Base-by-base conservation (phyloP, 2,797 vertebrate species). In the Lepilemur septentrionalis region DNA sequence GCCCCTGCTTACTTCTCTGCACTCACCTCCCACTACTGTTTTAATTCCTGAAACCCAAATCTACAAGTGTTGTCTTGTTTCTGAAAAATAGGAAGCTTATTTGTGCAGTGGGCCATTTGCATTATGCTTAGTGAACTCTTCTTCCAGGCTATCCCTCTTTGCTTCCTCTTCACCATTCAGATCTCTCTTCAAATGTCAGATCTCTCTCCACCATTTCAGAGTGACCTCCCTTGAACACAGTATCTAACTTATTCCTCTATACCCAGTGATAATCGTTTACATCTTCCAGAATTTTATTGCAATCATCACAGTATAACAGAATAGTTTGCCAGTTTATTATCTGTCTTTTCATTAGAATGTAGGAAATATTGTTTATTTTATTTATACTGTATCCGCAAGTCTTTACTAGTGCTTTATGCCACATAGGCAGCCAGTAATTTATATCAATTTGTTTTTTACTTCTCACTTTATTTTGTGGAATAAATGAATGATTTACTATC, bases 261-360 rank as follows among this genome's bases (percentile, higher is more conserved):
- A 32, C 30, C 30, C 2, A 72, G 14, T 79, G 35, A 91, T 59
- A 41, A 25, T 67, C 7, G 43, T 75, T 89, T 7, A 48, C 15
- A 88, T 13, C 75, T 85, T 85, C 43, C 28, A 52, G 13, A 22
- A 55, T 48, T 50, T 93, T 86, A 81, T 61, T 57, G 18, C 18
- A 73, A 48, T 95, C 52, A 32, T 2, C 9, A 78, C 38, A 63
- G 14, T 63, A 52, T 93, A 69, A 82, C 13, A 30, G 13, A 93
- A n/a, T 20, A 30, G 4, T 87, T 83, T 94, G 46, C 12, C 78
- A 18, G 2, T 61, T 61, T 55, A 63, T 95, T 55, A 55, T 22
- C 4, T 81, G 12, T 90, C n/a, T 61, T 4, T 73, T 93, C n/a
- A 76, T 78, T 82, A 78, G 50, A 82, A 63, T 57, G 8, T 72